Evolutionary conservation across 2,113 vertebrate species (phyloP).

Genomic region (Misgurnus anguillicaudatus): DNA sequence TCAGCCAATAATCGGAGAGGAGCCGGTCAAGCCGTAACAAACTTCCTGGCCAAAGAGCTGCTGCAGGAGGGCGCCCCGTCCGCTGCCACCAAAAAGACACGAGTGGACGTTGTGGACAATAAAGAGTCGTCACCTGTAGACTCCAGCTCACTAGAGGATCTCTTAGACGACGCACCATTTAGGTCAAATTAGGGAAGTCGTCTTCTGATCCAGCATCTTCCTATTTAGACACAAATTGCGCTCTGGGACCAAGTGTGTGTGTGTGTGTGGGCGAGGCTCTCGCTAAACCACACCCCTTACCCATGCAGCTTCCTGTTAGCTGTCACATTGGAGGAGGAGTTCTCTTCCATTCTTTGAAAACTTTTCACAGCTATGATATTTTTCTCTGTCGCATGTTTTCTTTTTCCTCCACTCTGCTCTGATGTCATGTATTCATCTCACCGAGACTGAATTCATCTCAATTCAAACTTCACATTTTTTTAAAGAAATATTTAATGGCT

Average conservation of each 20-base stretch:
- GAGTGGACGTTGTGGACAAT: slow-evolving; percentile 43
- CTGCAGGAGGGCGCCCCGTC: slow-evolving; percentile 75
- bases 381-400: neutral
- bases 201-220: neutral
- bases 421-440: neutral
- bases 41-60: slow-evolving; percentile 84
- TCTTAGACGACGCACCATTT: slow-evolving; percentile 62
- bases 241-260: slow-evolving; percentile 20
- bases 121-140: slow-evolving; percentile 59
- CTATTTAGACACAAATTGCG: slow-evolving; percentile 47
- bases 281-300: slow-evolving; percentile 32
- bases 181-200: slow-evolving; percentile 64
- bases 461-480: slow-evolving; percentile 32
- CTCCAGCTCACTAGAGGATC: slow-evolving; percentile 69
- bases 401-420: neutral
- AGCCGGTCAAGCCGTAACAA: slow-evolving; percentile 83
- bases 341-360: neutral
- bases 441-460: too few relatives aligned
- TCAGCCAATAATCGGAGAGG: slow-evolving; percentile 81
- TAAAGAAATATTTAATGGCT: slow-evolving; percentile 29
- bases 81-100: slow-evolving; percentile 56
- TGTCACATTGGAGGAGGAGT: slow-evolving; percentile 42
- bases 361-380: slow-evolving; percentile 32
- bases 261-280: slow-evolving; percentile 39
- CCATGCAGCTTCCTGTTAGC: slow-evolving; percentile 27